These are phyloP conservation scores for Petrosia ficiformis DNA, from an alignment of 37 sponge, comb jelly and placozoan genomes.

Conservation along the genomic window DNA sequence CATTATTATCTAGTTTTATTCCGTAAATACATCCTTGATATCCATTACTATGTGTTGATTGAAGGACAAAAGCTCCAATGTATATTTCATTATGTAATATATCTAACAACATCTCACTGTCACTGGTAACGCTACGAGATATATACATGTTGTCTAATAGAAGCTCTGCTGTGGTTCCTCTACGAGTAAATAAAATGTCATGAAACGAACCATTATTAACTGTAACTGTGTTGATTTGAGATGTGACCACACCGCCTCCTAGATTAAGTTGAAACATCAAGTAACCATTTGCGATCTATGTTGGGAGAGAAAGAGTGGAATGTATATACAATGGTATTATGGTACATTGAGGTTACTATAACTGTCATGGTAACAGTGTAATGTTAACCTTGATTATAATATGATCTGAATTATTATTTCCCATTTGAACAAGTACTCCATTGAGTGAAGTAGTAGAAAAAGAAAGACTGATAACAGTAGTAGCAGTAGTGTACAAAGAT, in stretches of 20 bases:
- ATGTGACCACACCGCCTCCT: conserved; percentile 51
- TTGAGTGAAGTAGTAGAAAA: conserved; percentile 7
- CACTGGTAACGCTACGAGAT: conserved; percentile 13
- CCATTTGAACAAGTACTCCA: conserved; percentile 49
- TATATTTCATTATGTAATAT: conserved; percentile 22
- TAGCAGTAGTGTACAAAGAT: conserved; percentile 1
- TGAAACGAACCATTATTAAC: conserved; percentile 38
- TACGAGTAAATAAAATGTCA: conserved; percentile 22
- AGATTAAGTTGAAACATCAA: conserved; percentile 64
- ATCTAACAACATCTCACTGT: conserved; percentile 24
- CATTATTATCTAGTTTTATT: conserved; percentile 46
- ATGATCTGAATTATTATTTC: background rate
- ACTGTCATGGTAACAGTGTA: no score
- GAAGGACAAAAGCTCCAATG: conserved; percentile 30
- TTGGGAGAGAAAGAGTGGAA: no score
- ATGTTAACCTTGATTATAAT: no score
- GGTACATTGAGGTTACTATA: no score
- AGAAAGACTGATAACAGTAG: conserved; percentile 27
- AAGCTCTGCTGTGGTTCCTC: conserved; percentile 25
- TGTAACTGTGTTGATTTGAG: background rate
- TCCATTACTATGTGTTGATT: conserved; percentile 3
- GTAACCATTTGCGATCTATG: conserved; percentile 49
- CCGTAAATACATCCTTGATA: conserved; percentile 63
- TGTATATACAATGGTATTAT: no score
- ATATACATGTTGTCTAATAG: conserved; percentile 28